A percentile compares a stretch with the other conserved stretches of the same genome.
Conservation (phyloP, 2,888 invertebrate genomes). For the Ornithoptera alexandrae region DNA sequence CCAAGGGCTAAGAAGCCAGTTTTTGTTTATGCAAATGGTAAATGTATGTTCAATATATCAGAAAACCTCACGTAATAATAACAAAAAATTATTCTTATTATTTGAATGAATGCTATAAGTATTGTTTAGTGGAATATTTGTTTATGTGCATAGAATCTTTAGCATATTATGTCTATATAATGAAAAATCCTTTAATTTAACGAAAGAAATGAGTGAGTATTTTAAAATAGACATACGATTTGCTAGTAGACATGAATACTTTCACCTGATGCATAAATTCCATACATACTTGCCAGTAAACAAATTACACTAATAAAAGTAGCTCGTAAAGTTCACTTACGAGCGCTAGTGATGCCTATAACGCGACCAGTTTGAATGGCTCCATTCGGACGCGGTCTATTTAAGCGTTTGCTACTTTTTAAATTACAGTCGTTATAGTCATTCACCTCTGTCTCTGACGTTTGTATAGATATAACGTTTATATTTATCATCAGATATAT, state of each 20-base stretch:
- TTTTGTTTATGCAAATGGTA: constrained; percentile 17
- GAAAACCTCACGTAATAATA: not conserved
- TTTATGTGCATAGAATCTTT: not conserved
- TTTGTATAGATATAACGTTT: constrained; percentile 26
- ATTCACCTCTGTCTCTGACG: constrained; percentile 50
- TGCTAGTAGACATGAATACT: not conserved
- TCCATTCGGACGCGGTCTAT: constrained; percentile 8
- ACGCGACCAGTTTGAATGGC: constrained; percentile 40
- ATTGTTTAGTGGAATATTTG: constrained; percentile 1
- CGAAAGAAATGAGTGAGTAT: not conserved
- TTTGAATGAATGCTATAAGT: not conserved
- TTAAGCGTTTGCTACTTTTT: constrained; percentile 28
- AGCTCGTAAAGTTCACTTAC: constrained; percentile 34
- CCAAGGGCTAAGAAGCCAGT: constrained; percentile 28
- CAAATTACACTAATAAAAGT: constrained; percentile 39
- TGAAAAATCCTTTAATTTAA: not conserved
- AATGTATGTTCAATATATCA: constrained; percentile 8
- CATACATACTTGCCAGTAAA: constrained; percentile 34
- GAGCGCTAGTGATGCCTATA: constrained; percentile 43
- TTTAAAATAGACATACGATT: not conserved
- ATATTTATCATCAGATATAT: not conserved
- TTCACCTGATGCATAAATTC: constrained; percentile 17
- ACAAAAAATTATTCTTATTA: not conserved
- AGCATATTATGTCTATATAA: not conserved
- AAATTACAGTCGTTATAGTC: constrained; percentile 48